Evolutionary conservation across 2,888 invertebrate genomes (phyloP).

Genomic region (Gonocerus acuteangulatus): DNA sequence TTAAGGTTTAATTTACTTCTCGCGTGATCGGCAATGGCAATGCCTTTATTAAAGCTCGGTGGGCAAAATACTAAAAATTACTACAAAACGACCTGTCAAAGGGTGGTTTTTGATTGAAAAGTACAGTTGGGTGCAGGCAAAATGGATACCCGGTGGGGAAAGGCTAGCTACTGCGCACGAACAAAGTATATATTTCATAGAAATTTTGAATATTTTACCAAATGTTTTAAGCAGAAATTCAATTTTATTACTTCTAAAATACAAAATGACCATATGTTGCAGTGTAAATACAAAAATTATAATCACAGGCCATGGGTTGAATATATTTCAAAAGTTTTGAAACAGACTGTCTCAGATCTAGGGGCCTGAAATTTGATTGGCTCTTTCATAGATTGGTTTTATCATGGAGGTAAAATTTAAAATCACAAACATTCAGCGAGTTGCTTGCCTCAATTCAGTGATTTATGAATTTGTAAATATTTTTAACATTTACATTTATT

Average conservation of each 20-base stretch:
- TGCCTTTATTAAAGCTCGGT: conserved; percentile 7
- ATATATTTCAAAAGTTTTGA: background rate
- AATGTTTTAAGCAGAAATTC: background rate
- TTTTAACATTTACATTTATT: too few species aligned
- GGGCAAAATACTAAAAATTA: background rate
- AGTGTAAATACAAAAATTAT: too few species aligned
- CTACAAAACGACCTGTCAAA: background rate
- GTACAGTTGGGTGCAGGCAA: background rate
- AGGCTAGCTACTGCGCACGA: background rate
- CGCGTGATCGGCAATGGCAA: conserved; percentile 8
- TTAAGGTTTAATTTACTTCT: conserved; percentile 2
- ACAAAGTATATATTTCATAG: background rate
- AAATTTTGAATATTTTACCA: background rate
- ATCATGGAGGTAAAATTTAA: too few species aligned
- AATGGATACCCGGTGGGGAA: background rate
- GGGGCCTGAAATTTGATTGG: too few species aligned
- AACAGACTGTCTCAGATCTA: background rate
- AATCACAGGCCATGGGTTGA: conserved; percentile 2
- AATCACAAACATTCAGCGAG: too few species aligned
- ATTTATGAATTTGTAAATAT: too few species aligned
- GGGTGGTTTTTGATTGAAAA: background rate
- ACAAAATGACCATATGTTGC: too few species aligned
- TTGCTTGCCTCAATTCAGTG: too few species aligned
- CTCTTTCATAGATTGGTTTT: too few species aligned
- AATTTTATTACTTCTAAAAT: background rate